These are phyloP conservation scores for Anoplopoma fimbria DNA, from an alignment of 2,113 vertebrate genomes.

Conservation along the genomic window DNA sequence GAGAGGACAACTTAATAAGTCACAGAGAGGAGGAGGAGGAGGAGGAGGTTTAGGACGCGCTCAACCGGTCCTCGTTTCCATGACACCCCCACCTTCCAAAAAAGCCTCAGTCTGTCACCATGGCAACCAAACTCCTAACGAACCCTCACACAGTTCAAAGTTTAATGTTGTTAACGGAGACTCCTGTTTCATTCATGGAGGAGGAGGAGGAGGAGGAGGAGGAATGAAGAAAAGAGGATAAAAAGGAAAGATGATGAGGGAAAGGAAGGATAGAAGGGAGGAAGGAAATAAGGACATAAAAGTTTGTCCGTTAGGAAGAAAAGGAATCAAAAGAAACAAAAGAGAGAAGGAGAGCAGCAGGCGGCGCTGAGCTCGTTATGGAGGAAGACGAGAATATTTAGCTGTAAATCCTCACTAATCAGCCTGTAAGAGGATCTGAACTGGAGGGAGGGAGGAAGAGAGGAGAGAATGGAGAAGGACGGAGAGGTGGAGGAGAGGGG, in stretches of 20 bases:
- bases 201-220: background rate
- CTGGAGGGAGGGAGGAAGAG: background rate
- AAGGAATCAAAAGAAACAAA: too few relatives aligned
- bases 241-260: background rate
- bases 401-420: conserved; percentile 73
- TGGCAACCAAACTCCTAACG: background rate
- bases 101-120: conserved; percentile 33
- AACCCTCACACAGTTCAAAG: background rate
- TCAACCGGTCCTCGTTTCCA: conserved; percentile 42
- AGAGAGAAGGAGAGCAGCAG: background rate
- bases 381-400: conserved; percentile 64
- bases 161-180: too few relatives aligned
- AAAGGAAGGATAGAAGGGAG: background rate
- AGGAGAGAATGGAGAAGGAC: background rate
- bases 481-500: too few relatives aligned
- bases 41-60: conserved; percentile 43
- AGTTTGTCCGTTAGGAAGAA: background rate
- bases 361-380: conserved; percentile 51
- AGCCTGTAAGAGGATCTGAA: conserved; percentile 71
- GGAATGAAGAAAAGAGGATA: background rate
- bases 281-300: background rate
- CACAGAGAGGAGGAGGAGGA: conserved; percentile 49
- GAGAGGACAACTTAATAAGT: conserved; percentile 53
- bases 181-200: too few relatives aligned
- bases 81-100: conserved; percentile 30